Conservation (phyloP, 2,888 invertebrate genomes). For the Reticulitermes lucifugus region DNA sequence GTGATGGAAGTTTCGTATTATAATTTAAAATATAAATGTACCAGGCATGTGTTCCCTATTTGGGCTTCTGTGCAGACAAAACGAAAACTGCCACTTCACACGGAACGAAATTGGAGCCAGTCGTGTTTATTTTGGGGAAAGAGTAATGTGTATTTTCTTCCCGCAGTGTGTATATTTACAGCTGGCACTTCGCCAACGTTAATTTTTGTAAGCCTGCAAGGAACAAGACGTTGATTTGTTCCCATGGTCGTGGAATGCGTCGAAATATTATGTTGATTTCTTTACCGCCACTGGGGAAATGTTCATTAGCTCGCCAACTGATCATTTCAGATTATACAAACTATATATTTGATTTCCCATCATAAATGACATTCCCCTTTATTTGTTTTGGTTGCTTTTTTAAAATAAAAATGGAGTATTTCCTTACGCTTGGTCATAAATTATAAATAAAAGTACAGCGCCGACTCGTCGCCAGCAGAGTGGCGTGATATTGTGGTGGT, state of each 20-base stretch:
- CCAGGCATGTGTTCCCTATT: background rate
- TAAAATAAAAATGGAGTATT: slow-evolving; percentile 1
- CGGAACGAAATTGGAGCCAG: background rate
- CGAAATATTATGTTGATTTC: background rate
- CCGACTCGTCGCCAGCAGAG: background rate
- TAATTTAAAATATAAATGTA: background rate
- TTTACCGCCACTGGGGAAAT: background rate
- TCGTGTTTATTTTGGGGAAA: slow-evolving; percentile 32
- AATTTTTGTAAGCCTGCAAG: background rate
- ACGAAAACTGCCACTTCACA: background rate
- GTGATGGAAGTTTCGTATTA: background rate
- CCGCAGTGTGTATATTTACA: slow-evolving; percentile 28
- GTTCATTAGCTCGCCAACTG: background rate
- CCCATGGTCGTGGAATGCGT: background rate
- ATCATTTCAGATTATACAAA: background rate
- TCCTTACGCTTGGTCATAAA: background rate
- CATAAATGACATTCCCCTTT: background rate
- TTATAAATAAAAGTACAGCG: background rate
- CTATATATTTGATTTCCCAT: background rate
- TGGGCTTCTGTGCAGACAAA: background rate
- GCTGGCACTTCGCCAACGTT: slow-evolving; percentile 9
- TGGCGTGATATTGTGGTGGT: background rate
- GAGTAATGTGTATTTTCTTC: slow-evolving; percentile 28
- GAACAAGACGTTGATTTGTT: background rate
- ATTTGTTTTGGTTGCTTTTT: background rate